phyloP scores from a whole-genome alignment of 2,797 vertebrate species.

The Pyrrhura leucotis region DNA sequence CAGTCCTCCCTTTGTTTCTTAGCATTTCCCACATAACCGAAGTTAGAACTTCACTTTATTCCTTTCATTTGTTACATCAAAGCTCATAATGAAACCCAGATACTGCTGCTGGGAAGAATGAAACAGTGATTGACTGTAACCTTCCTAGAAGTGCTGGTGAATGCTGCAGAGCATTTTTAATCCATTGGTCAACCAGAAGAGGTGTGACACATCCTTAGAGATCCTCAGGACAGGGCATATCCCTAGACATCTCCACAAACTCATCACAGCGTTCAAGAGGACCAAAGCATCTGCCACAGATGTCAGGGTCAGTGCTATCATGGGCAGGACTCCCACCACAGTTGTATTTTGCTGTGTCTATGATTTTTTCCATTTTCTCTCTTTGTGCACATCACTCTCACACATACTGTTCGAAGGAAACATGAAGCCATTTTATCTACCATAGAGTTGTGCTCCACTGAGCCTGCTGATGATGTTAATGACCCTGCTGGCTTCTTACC shows the following conservation, averaged over 20 bases:
- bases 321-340: not conserved
- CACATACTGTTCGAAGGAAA: not conserved
- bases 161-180: not conserved
- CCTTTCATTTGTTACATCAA: not conserved
- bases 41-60: not conserved
- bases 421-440: not conserved
- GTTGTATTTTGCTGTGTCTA: not conserved
- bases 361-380: not conserved
- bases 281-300: not conserved
- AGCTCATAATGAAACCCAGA: not conserved
- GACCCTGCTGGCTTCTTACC: conserved; percentile 8
- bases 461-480: not conserved
- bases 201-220: not conserved
- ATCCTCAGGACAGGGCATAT: no score
- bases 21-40: not conserved
- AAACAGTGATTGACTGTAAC: not conserved
- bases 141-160: not conserved
- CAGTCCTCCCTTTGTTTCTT: not conserved
- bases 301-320: no score
- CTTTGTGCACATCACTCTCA: not conserved
- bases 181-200: not conserved
- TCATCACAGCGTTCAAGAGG: not conserved
- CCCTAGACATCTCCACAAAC: not conserved
- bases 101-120: not conserved
- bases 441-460: not conserved